These are phyloP conservation scores for Callocephalon fimbriatum DNA, from an alignment of 2,113 vertebrate species.

Conservation along the genomic window DNA sequence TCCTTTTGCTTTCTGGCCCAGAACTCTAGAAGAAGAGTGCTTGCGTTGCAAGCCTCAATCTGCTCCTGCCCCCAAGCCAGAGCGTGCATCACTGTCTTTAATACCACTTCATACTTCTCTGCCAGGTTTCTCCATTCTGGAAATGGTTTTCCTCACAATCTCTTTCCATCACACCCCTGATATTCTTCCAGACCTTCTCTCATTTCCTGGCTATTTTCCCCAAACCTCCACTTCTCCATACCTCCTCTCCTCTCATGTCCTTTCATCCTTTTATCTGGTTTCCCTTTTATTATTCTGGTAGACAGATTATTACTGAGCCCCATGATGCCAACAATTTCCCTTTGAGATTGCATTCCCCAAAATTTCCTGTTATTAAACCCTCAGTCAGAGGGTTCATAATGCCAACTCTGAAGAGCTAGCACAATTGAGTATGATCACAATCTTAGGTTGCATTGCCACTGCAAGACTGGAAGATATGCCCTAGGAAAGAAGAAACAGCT, in stretches of 20 bases:
- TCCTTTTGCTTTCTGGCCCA: not conserved
- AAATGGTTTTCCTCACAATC: slow-evolving; percentile 1
- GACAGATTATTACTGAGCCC: slow-evolving; percentile 2
- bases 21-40: not conserved
- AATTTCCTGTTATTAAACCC: slow-evolving; percentile 3
- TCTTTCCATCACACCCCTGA: slow-evolving; percentile 42
- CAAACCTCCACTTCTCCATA: not conserved
- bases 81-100: not conserved
- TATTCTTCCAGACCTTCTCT: slow-evolving; percentile 53
- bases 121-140: slow-evolving; percentile 25
- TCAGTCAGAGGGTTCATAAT: not conserved
- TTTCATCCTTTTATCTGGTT: slow-evolving; percentile 35
- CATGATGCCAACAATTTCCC: not conserved
- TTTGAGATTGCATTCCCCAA: not conserved
- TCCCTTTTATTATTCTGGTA: not conserved
- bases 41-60: not conserved
- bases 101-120: not conserved
- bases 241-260: not conserved
- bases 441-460: not conserved
- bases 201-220: slow-evolving; percentile 45
- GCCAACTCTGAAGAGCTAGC: not conserved
- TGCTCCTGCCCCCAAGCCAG: not conserved
- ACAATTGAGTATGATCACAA: not conserved
- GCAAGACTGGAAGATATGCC: not conserved
- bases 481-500: not conserved